Conservation (phyloP, 2,797 vertebrate species). For the Hypotaenidia philippensis region DNA sequence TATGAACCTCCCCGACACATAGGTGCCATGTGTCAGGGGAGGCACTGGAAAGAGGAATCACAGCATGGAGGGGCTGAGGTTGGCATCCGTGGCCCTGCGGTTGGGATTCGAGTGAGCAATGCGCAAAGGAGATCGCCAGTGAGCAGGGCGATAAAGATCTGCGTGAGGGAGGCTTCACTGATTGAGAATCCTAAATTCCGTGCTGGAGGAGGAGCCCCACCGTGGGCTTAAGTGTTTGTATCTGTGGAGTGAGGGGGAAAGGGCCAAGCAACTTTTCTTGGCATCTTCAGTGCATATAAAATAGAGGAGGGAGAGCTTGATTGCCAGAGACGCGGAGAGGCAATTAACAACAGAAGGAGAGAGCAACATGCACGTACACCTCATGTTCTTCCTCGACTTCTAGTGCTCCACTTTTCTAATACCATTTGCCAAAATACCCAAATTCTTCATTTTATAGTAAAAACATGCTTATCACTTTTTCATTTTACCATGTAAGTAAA, state of each 20-base stretch:
- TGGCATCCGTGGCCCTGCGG: neutral
- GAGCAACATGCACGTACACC: fast-evolving
- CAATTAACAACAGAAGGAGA: neutral
- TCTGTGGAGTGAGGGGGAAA: neutral
- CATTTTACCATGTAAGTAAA: neutral
- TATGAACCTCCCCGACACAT: fast-evolving
- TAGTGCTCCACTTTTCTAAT: neutral
- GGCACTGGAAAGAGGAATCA: neutral
- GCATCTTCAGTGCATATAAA: neutral
- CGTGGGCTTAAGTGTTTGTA: neutral
- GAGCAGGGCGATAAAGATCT: neutral
- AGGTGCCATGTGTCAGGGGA: fast-evolving
- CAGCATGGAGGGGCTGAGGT: neutral
- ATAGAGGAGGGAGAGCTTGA: neutral
- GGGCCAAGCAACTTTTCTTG: neutral
- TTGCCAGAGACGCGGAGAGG: neutral
- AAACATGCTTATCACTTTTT: neutral
- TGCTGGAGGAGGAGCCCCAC: neutral
- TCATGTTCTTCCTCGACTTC: neutral
- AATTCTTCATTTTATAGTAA: neutral
- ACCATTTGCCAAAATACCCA: neutral
- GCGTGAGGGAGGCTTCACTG: neutral
- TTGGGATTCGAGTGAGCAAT: fast-evolving
- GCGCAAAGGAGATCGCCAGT: fast-evolving
- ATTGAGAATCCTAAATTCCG: neutral